Conservation (phyloP, 1,140 invertebrate species). For the Bombus waltoni region DNA sequence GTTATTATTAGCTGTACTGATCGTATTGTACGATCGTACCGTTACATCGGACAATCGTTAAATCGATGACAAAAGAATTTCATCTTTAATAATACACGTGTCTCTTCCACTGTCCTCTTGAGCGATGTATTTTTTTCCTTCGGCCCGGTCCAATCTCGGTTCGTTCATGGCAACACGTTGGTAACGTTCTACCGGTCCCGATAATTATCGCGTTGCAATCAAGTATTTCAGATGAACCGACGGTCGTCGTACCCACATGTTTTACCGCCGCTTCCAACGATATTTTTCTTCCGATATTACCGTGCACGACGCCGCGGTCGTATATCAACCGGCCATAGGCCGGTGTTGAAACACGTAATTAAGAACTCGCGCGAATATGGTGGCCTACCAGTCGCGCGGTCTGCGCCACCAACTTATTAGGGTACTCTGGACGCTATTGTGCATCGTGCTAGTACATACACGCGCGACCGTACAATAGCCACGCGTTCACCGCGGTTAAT, state of each 20-base stretch:
- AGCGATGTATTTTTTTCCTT: conserved; percentile 16
- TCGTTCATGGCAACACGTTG: not conserved
- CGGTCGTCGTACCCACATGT: conserved; percentile 29
- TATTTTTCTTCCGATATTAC: conserved; percentile 59
- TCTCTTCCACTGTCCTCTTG: not conserved
- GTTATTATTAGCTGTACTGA: conserved; percentile 9
- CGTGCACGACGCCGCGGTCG: conserved; percentile 3
- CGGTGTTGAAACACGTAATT: conserved; percentile 68
- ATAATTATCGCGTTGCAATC: conserved; percentile 57
- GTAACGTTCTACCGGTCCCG: conserved; percentile 2
- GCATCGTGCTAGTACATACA: conserved; percentile 34
- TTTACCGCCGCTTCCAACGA: conserved; percentile 56
- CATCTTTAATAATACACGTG: conserved; percentile 30
- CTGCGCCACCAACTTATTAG: conserved; percentile 59
- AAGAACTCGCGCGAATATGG: conserved; percentile 70
- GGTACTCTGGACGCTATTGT: conserved; percentile 55
- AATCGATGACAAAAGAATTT: conserved; percentile 30
- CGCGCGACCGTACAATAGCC: conserved; percentile 48
- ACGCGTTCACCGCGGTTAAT: conserved; percentile 60
- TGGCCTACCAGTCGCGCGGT: conserved; percentile 58
- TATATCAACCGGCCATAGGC: conserved; percentile 59
- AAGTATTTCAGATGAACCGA: conserved; percentile 54
- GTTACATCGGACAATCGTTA: conserved; percentile 15
- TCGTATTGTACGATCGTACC: not conserved
- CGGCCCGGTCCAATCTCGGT: too few relatives aligned